Evolutionary conservation across 92 coral and sea anemone genomes (phyloP), one percentile per base, ranked within the genome.

Genomic region (Umimayanthus kanabou): DNA sequence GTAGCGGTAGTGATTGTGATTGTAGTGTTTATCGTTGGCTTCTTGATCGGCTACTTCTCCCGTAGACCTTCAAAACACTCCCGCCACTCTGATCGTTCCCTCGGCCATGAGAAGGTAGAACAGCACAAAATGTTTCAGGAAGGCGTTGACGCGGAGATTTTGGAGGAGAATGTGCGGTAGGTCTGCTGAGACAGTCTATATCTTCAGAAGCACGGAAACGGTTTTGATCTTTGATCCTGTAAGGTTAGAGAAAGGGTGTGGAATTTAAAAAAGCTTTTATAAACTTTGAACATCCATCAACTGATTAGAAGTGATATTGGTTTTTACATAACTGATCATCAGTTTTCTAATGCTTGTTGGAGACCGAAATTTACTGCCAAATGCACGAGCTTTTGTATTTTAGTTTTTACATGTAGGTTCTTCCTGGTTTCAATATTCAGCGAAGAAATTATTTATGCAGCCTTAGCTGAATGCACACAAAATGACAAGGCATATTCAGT

Each of bases 31-130:
- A 39, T 83, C n/a, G 67, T 83, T 25, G 87, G 87, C 20, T n/a
- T 83, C 22, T 28, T 83, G 42, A 83, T 83, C 18, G 87, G 87
- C 5, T 83, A 83, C 40, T 83, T 83, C 7, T 47, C 87, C 5
- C 77, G 77, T 66, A 28, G 13, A 45, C 4, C 67, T 80, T 16
- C 69, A 15, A 30, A 30, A 33, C 69, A 4, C 28, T 14, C 29
- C 23, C 26, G 29, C 23, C 26, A 57, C 9, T 57, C 84, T 29
- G 5, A 29, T 0, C 33, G 65, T 9, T 25, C 81, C 18, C 3
- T 53, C 47, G 23, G 4, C 26, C 47, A 3, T 53, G 28, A 39
- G 84, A 80, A 80, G 25, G 5, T n/a, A 14, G 49, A 80, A 42
- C 84, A 55, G 61, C 84, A 80, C 61, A 8, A 80, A 30, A 57